Evolutionary conservation across 2,888 invertebrate genomes (phyloP), one percentile per base, ranked within the genome.

Genomic region (Sycophila texana): DNA sequence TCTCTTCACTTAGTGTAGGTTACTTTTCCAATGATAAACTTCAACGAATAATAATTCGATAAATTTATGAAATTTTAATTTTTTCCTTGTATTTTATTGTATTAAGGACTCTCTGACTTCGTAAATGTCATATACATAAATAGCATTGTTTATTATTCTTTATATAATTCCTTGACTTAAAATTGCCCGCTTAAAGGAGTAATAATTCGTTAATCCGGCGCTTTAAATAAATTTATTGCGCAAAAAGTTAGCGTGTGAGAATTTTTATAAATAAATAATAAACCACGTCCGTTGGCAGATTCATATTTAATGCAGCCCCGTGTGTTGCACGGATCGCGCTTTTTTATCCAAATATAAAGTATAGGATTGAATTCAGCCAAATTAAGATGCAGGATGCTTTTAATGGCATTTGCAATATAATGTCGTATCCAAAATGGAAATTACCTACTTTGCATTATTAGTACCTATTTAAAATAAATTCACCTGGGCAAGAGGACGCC

Each of bases 381-480:
- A 74, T 79, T 74, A 74, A 74, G 74, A 79, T 70, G 58, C 70
- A 79, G 65, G 71, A 66, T 58, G 71, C 65, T 71, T 71, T 74
- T 74, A 74, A 74, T 74, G 49, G 53, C 55, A 47, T 79, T 74
- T 79, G 51, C 57, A 58, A 70, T 39, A 39, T 70, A 70, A 70
- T 70, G 65, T 65, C 74, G n/a, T 65, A 74, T 79, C 57, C 57
- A 74, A 79, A 79, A 70, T 74, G 57, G 58, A 79, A 79, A 70
- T 74, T 26, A 39, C 73, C 58, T 79, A 51, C 65, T 74, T 70
- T 74, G 65, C 70, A 79, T 79, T 74, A 70, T 74, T 58, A 74
- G 61, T 74, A 51, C 49, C 63, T 74, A 74, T 74, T 74, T 68
- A 57, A 79, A 79, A 74, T 73, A 74, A 73, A 73, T 77, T 77